Conservation (phyloP, 2,113 vertebrate species). For the Tylochromis polylepis region DNA sequence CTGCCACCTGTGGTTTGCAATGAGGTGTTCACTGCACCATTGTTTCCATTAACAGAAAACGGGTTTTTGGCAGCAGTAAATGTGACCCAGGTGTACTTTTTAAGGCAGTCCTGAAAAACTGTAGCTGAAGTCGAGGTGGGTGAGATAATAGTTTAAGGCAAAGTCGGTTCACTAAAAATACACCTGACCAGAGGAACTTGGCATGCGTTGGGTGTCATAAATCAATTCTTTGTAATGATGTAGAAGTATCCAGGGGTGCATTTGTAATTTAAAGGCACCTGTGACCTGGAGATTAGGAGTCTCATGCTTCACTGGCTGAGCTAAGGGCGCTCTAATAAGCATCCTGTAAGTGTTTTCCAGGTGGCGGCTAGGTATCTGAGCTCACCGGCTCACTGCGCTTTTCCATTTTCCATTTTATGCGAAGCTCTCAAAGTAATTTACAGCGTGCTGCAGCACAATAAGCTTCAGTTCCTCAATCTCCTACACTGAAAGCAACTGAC, state of each 20-base stretch:
- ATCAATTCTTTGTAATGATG: background rate
- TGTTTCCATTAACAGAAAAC: background rate
- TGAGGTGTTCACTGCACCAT: background rate
- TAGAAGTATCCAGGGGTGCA: background rate
- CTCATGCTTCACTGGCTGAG: background rate
- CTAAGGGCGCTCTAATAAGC: background rate
- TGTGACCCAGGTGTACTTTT: background rate
- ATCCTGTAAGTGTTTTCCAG: constrained; percentile 20
- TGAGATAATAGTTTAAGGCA: background rate
- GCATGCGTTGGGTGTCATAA: background rate
- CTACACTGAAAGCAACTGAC: background rate
- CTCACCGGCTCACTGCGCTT: constrained; percentile 23
- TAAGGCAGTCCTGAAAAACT: background rate
- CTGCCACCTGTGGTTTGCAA: background rate
- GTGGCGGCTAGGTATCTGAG: background rate
- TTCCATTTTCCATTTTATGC: constrained; percentile 30
- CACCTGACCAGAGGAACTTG: background rate
- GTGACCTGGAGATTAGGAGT: constrained; percentile 29
- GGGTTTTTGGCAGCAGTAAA: background rate
- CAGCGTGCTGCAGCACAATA: background rate
- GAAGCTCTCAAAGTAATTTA: constrained; percentile 22
- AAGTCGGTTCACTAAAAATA: background rate
- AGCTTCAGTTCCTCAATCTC: background rate
- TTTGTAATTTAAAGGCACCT: constrained; percentile 27
- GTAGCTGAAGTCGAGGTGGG: background rate